phyloP scores from a whole-genome alignment of 1,140 invertebrate genomes.

The Euglossa dilemma region DNA sequence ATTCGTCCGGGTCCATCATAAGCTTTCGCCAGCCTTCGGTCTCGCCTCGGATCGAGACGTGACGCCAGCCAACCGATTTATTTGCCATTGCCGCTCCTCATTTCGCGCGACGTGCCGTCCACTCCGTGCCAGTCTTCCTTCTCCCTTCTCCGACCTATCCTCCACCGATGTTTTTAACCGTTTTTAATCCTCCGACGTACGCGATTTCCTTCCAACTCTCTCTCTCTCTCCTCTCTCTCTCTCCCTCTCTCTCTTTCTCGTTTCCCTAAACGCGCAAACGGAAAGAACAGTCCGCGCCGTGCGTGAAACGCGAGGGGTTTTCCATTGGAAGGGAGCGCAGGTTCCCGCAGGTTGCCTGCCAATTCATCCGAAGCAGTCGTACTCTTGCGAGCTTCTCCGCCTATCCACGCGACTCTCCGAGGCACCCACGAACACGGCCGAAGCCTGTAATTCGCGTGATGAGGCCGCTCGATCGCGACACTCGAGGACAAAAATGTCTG shows the following conservation, averaged over 20 bases:
- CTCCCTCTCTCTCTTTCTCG: too few relatives aligned
- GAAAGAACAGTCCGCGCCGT: not conserved
- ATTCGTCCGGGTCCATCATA: slow-evolving; percentile 74
- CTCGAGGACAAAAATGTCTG: slow-evolving; percentile 68
- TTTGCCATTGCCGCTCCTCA: slow-evolving; percentile 82
- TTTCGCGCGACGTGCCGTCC: slow-evolving; percentile 79
- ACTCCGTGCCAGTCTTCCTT: slow-evolving; percentile 26
- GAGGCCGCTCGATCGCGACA: slow-evolving; percentile 78
- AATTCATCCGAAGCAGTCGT: slow-evolving; percentile 57
- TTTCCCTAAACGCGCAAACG: too few relatives aligned
- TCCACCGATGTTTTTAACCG: too few relatives aligned
- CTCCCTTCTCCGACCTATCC: not conserved
- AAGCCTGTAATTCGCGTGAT: slow-evolving; percentile 79
- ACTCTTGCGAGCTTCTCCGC: slow-evolving; percentile 66
- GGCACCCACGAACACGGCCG: slow-evolving; percentile 70
- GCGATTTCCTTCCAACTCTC: too few relatives aligned
- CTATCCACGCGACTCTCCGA: slow-evolving; percentile 78
- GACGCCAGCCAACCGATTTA: slow-evolving; percentile 82
- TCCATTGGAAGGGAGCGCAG: not conserved
- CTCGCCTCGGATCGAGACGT: slow-evolving; percentile 75
- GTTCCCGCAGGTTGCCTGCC: slow-evolving; percentile 33
- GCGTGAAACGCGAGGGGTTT: slow-evolving; percentile 6
- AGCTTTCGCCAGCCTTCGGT: slow-evolving; percentile 69
- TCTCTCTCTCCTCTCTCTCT: too few relatives aligned
- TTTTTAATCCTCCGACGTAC: not conserved